phyloP scores from a whole-genome alignment of 1,140 invertebrate genomes.

The Orchestia grillus region DNA sequence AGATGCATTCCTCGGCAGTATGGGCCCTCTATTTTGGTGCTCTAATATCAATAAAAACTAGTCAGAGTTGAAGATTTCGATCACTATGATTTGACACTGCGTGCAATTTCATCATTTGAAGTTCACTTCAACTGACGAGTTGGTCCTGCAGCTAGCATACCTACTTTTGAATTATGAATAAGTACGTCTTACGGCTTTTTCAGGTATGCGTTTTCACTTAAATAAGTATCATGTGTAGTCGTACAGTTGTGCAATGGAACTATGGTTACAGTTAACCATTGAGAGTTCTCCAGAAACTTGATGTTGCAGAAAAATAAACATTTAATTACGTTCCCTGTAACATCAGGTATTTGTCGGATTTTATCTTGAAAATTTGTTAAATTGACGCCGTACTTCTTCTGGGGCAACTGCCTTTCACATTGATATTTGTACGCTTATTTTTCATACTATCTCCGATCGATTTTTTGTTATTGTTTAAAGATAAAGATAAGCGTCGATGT shows the following conservation, averaged over 20 bases:
- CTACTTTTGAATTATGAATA: neutral
- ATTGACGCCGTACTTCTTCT: neutral
- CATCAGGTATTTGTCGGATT: neutral
- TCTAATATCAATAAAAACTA: neutral
- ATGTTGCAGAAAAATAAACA: neutral
- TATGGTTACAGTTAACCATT: neutral
- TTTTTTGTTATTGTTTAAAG: neutral
- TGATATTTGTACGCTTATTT: neutral
- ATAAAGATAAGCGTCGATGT: too few species aligned
- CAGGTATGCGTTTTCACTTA: neutral
- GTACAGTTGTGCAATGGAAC: neutral
- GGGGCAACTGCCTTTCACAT: neutral
- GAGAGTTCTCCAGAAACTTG: neutral
- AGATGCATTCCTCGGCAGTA: neutral
- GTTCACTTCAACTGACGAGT: neutral
- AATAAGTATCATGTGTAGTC: neutral
- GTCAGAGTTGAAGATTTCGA: neutral
- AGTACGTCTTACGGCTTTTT: neutral
- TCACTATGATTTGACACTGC: neutral
- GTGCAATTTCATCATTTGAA: neutral
- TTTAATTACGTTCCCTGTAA: neutral
- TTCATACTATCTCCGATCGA: neutral
- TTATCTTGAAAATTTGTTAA: neutral
- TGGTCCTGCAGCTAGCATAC: neutral
- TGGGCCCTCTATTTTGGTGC: neutral